Evolutionary conservation across 2,113 vertebrate genomes (phyloP).

Genomic region (Dipodomys stephensi): DNA sequence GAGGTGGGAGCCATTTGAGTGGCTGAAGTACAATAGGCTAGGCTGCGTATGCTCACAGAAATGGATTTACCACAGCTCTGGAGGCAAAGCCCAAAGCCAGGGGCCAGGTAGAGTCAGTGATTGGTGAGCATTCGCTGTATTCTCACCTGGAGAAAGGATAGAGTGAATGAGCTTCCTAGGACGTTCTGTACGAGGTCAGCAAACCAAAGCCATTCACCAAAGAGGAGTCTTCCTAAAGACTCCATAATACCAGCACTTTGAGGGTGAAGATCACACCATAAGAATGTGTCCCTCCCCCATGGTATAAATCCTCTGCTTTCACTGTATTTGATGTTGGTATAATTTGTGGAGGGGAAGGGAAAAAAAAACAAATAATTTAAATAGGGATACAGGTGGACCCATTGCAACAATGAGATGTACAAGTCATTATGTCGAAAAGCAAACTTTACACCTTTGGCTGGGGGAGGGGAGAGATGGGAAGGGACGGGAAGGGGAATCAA

Average conservation of each 20-base stretch:
- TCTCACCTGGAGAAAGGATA: background rate
- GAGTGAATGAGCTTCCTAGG: background rate
- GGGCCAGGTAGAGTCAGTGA: background rate
- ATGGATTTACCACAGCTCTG: background rate
- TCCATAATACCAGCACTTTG: background rate
- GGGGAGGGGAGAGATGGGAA: too few relatives aligned
- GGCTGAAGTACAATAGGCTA: background rate
- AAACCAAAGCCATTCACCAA: background rate
- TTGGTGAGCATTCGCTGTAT: background rate
- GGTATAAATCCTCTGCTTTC: too few relatives aligned
- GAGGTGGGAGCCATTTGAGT: background rate
- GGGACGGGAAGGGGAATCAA: too few relatives aligned
- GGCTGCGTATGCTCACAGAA: background rate
- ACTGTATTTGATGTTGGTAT: too few relatives aligned
- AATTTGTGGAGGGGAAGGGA: too few relatives aligned
- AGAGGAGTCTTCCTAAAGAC: background rate
- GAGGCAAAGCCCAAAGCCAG: background rate
- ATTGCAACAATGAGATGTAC: too few relatives aligned
- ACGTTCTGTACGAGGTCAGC: background rate
- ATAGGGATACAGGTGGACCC: too few relatives aligned
- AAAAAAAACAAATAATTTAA: too few relatives aligned
- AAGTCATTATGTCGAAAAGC: too few relatives aligned
- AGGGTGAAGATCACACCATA: background rate
- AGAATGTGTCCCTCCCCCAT: background rate
- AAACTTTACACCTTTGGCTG: too few relatives aligned